Conservation (phyloP, 2,888 invertebrate species). For the Amiota mariae region DNA sequence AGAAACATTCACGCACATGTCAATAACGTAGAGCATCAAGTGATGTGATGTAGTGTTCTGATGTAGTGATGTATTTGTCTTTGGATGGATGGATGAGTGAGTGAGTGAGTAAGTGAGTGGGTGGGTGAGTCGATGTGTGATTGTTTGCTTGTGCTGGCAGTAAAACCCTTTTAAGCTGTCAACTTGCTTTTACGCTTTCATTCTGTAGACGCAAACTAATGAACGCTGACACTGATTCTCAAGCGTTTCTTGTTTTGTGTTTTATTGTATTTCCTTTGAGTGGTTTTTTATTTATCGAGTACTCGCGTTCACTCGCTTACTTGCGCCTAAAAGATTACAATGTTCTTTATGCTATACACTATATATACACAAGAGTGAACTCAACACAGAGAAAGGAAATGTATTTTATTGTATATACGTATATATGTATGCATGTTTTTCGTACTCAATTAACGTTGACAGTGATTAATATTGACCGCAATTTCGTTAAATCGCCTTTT, state of each 20-base stretch:
- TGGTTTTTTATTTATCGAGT: no score
- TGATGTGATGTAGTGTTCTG: background rate
- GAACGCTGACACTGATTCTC: slow-evolving; percentile 52
- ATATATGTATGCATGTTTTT: slow-evolving; percentile 39
- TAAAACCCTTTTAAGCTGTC: slow-evolving; percentile 65
- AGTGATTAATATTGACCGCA: slow-evolving; percentile 66
- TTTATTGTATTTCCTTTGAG: slow-evolving; percentile 5
- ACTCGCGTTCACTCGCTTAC: no score
- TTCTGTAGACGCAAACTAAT: slow-evolving; percentile 48
- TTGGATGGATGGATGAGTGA: background rate
- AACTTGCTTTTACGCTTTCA: slow-evolving; percentile 51
- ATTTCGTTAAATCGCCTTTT: slow-evolving; percentile 64
- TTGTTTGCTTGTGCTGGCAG: slow-evolving; percentile 6
- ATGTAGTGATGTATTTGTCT: background rate
- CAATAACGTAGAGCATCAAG: slow-evolving; percentile 4
- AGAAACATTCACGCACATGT: slow-evolving; percentile 37
- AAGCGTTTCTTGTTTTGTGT: slow-evolving; percentile 35
- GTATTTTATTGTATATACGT: background rate
- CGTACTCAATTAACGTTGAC: slow-evolving; percentile 65
- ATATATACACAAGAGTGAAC: no score
- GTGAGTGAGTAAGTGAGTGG: no score
- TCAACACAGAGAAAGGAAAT: background rate
- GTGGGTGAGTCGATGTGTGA: slow-evolving; percentile 1
- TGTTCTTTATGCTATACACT: no score
- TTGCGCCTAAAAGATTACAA: no score